Evolutionary conservation across 2,888 invertebrate genomes (phyloP), one percentile per base, ranked within the genome.

Genomic region (Pimpla rufipes): DNA sequence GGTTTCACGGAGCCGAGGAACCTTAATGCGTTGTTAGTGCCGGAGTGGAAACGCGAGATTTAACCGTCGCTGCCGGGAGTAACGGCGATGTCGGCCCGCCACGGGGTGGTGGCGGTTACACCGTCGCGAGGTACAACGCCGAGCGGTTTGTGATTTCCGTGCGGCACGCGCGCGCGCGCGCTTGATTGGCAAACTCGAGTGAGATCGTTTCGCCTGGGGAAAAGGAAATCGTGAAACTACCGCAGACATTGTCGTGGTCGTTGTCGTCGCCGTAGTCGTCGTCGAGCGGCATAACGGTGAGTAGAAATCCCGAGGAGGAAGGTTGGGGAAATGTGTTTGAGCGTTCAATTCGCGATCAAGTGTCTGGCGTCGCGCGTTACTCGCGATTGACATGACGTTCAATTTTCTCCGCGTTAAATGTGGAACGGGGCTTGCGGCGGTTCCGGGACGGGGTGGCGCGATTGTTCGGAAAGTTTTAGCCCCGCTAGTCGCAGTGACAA

Each of bases 171-270:
- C 37, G n/a, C n/a, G 81, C 62, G 66, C 76, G 66, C 76, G 23
- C 37, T 64, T 40, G 71, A 81, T 76, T 76, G 81, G 57, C 55
- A 71, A 81, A 70, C 71, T 76, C 21, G 55, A 64, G 50, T n/a
- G 37, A 11, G 50, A 67, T 50, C 71, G 23, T 29, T 42, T 16
- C 55, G n/a, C n/a, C n/a, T n/a, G 42, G 42, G 45, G 55, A 76
- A 29, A 66, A 71, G 70, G 23, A 66, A 42, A 70, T 81, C 76
- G 52, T 57, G 70, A 71, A 64, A n/a, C 35, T 16, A 29, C 18
- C 45, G 13, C 23, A 55, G 10, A 42, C 35, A 29, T 70, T 68
- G 50, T 52, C 68, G 40, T 37, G 11, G 40, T 52, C 50, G 42
- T 50, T 50, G 50, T 16, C 59, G 67, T 45, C 67, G 45, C 45